Evolutionary conservation across 37 sponge, comb jelly and placozoan species (phyloP), one percentile per base, ranked within the genome.

Genomic region (Halichondria panicea): DNA sequence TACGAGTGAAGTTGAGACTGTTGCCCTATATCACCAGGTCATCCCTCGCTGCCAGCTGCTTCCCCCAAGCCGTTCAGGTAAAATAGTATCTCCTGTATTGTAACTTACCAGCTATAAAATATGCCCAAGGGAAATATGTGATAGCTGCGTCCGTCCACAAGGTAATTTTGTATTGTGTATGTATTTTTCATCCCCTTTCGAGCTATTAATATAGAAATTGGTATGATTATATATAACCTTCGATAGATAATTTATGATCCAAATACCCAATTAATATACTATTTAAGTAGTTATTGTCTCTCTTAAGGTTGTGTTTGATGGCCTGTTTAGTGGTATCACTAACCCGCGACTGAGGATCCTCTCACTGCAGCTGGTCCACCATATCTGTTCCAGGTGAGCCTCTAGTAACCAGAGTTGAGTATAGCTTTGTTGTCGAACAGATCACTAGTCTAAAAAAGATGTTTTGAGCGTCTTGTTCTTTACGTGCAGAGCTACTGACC

Each of bases 291-390:
- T 43, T 33, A 69, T 18, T 55, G 1, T n/a, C 25, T 31, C 24
- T 34, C 33, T 48, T 72, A 44, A 88, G 84, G 84, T 85, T 15
- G 68, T 84, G 28, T 90, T 90, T 80, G 91, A 90, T 44, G 52
- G 82, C 24, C 59, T 90, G 56, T 85, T 85, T 84, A 87, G 87
- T 11, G 53, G 25, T 2, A 43, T 34, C 52, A 90, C 82, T 28
- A 79, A 80, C 43, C 3, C 50, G 19, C 79, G 75, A 28, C 68
- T 90, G 33, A 35, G 61, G 15, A 24, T 45, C 1, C 66, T 70
- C 37, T 50, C 80, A 0, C 70, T 80, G 0, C 55, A 90, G 55
- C 81, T 85, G 38, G 41, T 85, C 35, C 77, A 76, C 18, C 82
- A 80, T 63, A 77, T 90, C 11, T 80, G 67, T 24, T n/a, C 41